Conservation (phyloP, 2,113 vertebrate species). For the Hucho hucho region DNA sequence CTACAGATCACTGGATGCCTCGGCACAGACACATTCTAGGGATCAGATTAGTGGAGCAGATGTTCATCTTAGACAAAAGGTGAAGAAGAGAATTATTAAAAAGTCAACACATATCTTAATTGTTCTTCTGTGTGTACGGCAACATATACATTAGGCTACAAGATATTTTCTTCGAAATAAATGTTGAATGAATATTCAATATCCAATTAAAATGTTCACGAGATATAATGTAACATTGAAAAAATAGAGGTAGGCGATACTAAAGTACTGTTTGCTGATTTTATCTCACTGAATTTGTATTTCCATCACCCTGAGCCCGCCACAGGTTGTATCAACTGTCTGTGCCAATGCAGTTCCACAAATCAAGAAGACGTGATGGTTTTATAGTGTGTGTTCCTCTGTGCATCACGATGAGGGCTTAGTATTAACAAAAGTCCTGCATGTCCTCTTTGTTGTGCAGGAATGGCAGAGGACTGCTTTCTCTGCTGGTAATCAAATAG, state of each 20-base stretch:
- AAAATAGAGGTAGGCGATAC: neutral
- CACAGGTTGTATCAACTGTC: neutral
- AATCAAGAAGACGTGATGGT: neutral
- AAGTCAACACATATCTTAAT: neutral
- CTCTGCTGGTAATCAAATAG: conserved; percentile 25
- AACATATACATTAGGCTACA: neutral
- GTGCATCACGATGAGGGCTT: neutral
- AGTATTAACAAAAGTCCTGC: conserved; percentile 11
- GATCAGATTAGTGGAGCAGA: neutral
- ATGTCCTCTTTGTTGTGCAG: conserved; percentile 1
- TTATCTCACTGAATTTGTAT: neutral
- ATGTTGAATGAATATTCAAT: too few relatives aligned
- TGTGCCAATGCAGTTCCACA: neutral
- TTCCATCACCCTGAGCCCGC: neutral
- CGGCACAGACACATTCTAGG: neutral
- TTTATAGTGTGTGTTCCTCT: neutral
- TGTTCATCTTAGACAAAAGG: neutral
- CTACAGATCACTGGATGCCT: conserved; percentile 15
- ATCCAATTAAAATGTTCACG: too few relatives aligned
- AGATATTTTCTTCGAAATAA: too few relatives aligned
- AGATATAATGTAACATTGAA: too few relatives aligned
- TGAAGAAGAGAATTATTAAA: neutral
- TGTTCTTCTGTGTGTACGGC: neutral
- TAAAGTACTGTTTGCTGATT: neutral
- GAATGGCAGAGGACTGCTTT: conserved; percentile 14